Conservation (phyloP, 1,140 invertebrate species). For the Goniozus legneri region DNA sequence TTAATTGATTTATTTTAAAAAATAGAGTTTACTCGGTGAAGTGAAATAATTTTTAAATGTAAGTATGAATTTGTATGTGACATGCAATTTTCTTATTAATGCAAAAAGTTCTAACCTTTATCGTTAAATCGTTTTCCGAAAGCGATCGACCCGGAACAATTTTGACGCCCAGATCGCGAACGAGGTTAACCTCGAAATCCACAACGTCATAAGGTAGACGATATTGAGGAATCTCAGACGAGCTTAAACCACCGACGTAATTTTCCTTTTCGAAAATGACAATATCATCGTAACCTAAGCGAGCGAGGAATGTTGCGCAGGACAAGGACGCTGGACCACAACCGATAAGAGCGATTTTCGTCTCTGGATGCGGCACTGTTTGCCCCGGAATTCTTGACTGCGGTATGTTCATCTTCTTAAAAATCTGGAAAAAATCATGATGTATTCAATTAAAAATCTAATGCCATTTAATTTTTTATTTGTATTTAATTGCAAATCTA, state of each 20-base stretch:
- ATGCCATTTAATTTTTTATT: constrained; percentile 1
- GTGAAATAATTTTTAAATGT: no score
- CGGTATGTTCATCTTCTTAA: constrained; percentile 88
- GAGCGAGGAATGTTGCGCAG: constrained; percentile 91
- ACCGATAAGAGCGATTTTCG: constrained; percentile 87
- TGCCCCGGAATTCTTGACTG: constrained; percentile 76
- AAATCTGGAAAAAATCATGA: constrained; percentile 68
- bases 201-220: constrained; percentile 90
- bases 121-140: constrained; percentile 66
- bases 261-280: constrained; percentile 90
- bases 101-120: constrained; percentile 58
- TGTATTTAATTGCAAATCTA: not conserved
- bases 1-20: no score
- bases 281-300: constrained; percentile 87
- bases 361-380: constrained; percentile 58
- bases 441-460: no score
- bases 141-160: constrained; percentile 67
- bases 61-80: no score
- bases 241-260: constrained; percentile 86
- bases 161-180: constrained; percentile 90
- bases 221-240: constrained; percentile 96
- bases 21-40: no score
- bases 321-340: constrained; percentile 96
- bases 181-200: constrained; percentile 88
- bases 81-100: no score